Evolutionary conservation across 30 jellyfish, hydroid and myxozoan genomes (phyloP).

Genomic region (Catostylus mosaicus): DNA sequence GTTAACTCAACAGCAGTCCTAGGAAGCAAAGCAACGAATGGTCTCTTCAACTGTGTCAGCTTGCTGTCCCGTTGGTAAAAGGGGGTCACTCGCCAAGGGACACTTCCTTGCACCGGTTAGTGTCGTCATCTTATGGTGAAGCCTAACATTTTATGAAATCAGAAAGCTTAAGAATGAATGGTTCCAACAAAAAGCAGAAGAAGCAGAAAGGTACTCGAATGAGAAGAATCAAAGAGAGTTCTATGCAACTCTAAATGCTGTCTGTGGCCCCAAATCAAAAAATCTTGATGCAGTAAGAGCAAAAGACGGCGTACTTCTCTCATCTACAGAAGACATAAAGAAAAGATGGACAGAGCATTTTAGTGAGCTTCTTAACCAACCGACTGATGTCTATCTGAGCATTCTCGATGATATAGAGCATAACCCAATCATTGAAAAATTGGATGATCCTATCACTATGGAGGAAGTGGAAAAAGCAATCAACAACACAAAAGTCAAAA

Average conservation of each 20-base stretch:
- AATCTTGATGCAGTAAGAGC: slow-evolving; percentile 40
- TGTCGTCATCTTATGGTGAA: slow-evolving; percentile 62
- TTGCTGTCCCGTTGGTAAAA: too few relatives aligned
- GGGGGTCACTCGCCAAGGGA: slow-evolving; percentile 11
- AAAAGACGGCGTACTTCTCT: slow-evolving; percentile 55
- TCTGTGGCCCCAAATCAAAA: slow-evolving; percentile 67
- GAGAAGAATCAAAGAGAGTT: slow-evolving; percentile 41
- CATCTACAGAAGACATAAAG: slow-evolving; percentile 36
- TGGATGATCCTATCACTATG: slow-evolving; percentile 14
- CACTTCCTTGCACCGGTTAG: slow-evolving; percentile 18
- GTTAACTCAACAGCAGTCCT: too few relatives aligned
- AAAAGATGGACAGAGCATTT: slow-evolving; percentile 69
- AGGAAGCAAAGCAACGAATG: too few relatives aligned
- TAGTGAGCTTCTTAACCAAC: slow-evolving; percentile 57
- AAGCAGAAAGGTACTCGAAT: slow-evolving; percentile 62
- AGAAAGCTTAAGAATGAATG: slow-evolving; percentile 50
- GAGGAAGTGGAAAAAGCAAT: slow-evolving; percentile 44
- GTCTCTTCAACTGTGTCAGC: too few relatives aligned
- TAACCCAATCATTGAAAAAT: slow-evolving; percentile 4
- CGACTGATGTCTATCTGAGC: slow-evolving; percentile 32
- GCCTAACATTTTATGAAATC: slow-evolving; percentile 37
- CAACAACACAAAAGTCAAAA: slow-evolving; percentile 8
- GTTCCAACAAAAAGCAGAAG: slow-evolving; percentile 57
- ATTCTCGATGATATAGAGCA: slow-evolving; percentile 33
- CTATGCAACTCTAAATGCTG: slow-evolving; percentile 55